Evolutionary conservation across 2,113 vertebrate genomes (phyloP), one percentile per base, ranked within the genome.

Genomic region (Pedionomus torquatus): DNA sequence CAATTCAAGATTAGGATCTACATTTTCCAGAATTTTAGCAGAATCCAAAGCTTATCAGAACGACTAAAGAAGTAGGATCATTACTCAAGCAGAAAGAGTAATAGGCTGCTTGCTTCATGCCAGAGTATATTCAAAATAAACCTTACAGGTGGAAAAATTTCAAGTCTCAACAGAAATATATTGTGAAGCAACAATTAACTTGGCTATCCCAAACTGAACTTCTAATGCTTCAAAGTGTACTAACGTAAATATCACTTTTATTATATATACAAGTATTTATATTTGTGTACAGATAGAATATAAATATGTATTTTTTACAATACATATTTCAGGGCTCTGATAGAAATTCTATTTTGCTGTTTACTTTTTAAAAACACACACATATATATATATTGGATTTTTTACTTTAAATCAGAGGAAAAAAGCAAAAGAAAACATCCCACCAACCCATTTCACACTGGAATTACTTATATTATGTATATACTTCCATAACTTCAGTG

Each of bases 141-240:
- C 13, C 82, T 70, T 39, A 60, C 13, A 77, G 35, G 13, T 43
- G 31, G 54, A 94, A 88, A 81, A 19, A 52, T 4, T 33, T 49
- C 51, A 49, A 60, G 74, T n/a, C 24, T 66, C 58, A n/a, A 17
- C 1, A 58, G 13, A 75, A 87, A 76, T 28, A 54, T 58, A 82
- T 49, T 58, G 9, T 49, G 51, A 93, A 71, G 74, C 39, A 84
- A 30, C 2, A 71, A 39, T 46, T 68, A 82, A 87, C 28, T 14
- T 26, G 30, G 17, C 51, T n/a, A 44, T 14, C 65, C 86, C 75
- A 94, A 95, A 89, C n/a, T 8, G 55, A 69, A 93, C 61, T 63
- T 69, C 20, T 52, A 43, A 66, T 64, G 60, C 81, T 94, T 96
- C 78, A n/a, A 95, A 96, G 80, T 30, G 72, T 44, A 64, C 80